Evolutionary conservation across 2,888 invertebrate genomes (phyloP).

Genomic region (Campaea margaritaria): DNA sequence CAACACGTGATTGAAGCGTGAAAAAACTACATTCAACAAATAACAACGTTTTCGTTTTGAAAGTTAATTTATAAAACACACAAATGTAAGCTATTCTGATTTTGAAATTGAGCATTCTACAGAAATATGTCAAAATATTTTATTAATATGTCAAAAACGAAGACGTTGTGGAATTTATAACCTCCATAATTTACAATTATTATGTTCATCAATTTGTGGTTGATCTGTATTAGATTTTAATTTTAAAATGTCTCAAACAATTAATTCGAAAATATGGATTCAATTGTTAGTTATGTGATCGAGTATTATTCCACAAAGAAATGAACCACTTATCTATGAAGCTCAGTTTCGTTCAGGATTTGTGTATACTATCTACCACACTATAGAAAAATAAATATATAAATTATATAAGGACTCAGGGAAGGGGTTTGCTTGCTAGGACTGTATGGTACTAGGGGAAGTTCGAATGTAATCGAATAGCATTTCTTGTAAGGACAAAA

Average conservation of each 20-base stretch:
- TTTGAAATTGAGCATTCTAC: slow-evolving; percentile 3
- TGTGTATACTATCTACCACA: slow-evolving; percentile 70
- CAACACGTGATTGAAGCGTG: slow-evolving; percentile 76
- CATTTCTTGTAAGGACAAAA: slow-evolving; percentile 50
- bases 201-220: slow-evolving; percentile 73
- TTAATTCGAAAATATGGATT: slow-evolving; percentile 24
- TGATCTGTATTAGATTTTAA: slow-evolving; percentile 26
- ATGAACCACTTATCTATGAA: slow-evolving; percentile 72
- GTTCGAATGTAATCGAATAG: slow-evolving; percentile 48
- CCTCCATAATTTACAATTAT: slow-evolving; percentile 69
- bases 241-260: slow-evolving; percentile 28
- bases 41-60: slow-evolving; percentile 64
- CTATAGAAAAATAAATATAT: slow-evolving; percentile 50
- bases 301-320: slow-evolving; percentile 65
- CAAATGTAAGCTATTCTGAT: neutral
- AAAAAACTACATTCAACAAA: slow-evolving; percentile 56
- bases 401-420: slow-evolving; percentile 47
- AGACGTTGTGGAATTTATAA: slow-evolving; percentile 63
- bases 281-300: slow-evolving; percentile 32
- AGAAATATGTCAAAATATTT: slow-evolving; percentile 22
- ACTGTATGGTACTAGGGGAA: slow-evolving; percentile 48
- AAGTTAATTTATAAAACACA: slow-evolving; percentile 29
- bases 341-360: slow-evolving; percentile 82
- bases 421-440: slow-evolving; percentile 54
- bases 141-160: slow-evolving; percentile 62